These are phyloP conservation scores for Corydoras sp. DNA, from an alignment of 2,113 vertebrate species.

Conservation along the genomic window DNA sequence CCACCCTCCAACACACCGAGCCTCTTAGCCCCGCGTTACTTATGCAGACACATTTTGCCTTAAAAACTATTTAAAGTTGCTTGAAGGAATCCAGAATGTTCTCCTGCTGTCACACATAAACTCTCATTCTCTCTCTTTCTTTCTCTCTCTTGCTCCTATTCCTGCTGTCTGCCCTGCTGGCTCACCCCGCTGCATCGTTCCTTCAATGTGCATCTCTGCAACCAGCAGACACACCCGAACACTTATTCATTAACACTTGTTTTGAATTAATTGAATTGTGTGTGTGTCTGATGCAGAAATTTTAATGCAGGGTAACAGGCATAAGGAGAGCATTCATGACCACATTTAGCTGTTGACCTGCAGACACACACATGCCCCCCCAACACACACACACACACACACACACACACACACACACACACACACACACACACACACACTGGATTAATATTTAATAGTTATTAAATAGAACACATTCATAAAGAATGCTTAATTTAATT, in stretches of 20 bases:
- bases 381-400: no score
- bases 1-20: constrained; percentile 35
- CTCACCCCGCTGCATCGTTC: constrained; percentile 41
- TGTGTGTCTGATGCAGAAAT: neutral
- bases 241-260: neutral
- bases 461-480: no score
- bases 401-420: no score
- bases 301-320: neutral
- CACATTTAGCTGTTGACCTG: no score
- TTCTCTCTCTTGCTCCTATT: constrained; percentile 4
- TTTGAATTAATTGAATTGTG: neutral
- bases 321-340: neutral
- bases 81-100: constrained; percentile 72
- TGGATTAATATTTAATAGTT: no score
- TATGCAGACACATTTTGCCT: constrained; percentile 78
- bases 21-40: constrained; percentile 67
- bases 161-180: constrained; percentile 44
- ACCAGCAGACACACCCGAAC: neutral
- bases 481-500: no score
- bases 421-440: no score
- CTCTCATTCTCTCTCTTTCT: constrained; percentile 10
- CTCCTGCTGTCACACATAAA: constrained; percentile 65
- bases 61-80: constrained; percentile 77
- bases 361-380: no score
- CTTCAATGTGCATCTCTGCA: neutral